Base-by-base conservation (phyloP, 35 echinoderm and acorn worm genomes). In the Hemicentrotus pulcherrimus region DNA sequence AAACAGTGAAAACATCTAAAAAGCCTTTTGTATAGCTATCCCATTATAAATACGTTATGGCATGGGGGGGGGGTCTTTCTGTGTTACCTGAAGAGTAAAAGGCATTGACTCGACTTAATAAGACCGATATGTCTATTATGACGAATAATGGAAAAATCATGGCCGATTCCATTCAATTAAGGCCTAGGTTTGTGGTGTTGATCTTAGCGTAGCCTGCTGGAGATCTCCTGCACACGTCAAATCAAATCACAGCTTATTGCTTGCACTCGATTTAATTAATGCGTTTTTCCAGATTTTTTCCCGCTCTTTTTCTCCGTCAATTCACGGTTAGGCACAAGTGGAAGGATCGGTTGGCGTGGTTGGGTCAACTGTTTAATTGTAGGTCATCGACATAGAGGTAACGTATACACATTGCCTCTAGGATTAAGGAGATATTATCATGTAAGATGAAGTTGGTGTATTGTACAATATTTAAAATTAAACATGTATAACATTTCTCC, bases 221-320 rank as follows among this genome's bases (percentile, higher is more conserved):
- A 90, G 32, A 45, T 90, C 88, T 45, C 88, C 12, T 2, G 52
- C 88, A 18, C 33, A 90, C 46, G 88, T 33, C 32, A 47, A 90
- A 18, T 47, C 88, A 90, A 35, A 90, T 90, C 46, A 47, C 12
- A 33, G 88, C 32, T 90, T 19, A 90, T 90, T 46, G 24, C 88
- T 47, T 46, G 46, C 32, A 90, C 46, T 28, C 32, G 31, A 90
- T 90, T 90, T 90, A 90, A 90, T 90, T 47, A 90, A 90, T 45
- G 32, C n/a, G 5, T 7, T 90, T 41, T 46, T 45, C 33, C 88
- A 47, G 88, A 90, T 46, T 90, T 32, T 22, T n/a, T 1, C 19
- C 19, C 46, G 8, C 32, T 90, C n/a, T n/a, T n/a, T 90, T 90
- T 19, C 32, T 9, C 88, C 4, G 9, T 90, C 88, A 90, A 18